These are phyloP conservation scores for Heliothis peltigera DNA, from an alignment of 2,888 invertebrate genomes.

Conservation along the genomic window DNA sequence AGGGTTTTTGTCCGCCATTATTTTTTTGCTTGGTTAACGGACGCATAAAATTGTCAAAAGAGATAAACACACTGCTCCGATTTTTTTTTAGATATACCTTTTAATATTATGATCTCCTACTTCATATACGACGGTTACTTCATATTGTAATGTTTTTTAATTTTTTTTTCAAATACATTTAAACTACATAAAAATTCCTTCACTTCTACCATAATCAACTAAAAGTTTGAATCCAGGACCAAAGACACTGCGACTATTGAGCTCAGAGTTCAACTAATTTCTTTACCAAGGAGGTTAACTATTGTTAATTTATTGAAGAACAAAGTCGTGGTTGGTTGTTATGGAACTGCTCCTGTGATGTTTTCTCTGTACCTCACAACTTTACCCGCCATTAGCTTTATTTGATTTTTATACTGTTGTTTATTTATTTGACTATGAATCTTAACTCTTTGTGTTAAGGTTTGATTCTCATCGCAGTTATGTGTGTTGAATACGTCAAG, in stretches of 20 bases:
- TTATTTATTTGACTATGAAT: neutral
- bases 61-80: neutral
- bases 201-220: no score
- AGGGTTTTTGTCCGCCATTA: neutral
- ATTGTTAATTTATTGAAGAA: constrained; percentile 65
- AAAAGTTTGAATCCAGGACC: constrained; percentile 1
- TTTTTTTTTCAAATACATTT: no score
- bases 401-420: constrained; percentile 42
- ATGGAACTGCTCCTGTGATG: constrained; percentile 44
- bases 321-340: constrained; percentile 46
- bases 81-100: neutral
- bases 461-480: neutral
- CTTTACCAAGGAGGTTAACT: constrained; percentile 67
- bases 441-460: neutral
- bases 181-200: no score
- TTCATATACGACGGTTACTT: no score
- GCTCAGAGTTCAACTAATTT: constrained; percentile 66
- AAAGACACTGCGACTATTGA: constrained; percentile 55
- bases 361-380: constrained; percentile 37
- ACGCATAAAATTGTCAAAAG: neutral
- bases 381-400: constrained; percentile 48
- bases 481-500: no score
- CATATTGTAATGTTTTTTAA: no score
- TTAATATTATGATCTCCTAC: no score
- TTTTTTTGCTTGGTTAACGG: neutral